Conservation (phyloP, 2,113 vertebrate species). For the Platichthys stellatus region DNA sequence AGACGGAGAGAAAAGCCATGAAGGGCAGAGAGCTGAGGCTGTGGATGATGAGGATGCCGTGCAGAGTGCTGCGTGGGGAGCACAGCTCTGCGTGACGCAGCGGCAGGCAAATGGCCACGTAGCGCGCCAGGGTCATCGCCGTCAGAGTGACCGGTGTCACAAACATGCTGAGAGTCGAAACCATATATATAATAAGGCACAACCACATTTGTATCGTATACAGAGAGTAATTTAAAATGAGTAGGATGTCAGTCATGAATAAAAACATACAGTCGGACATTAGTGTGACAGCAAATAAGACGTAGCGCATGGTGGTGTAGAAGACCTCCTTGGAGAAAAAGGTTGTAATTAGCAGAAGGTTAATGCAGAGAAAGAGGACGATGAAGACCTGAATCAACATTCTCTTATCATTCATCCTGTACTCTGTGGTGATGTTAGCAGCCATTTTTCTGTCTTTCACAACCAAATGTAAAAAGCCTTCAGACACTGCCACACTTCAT, state of each 20-base stretch:
- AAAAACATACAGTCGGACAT: conserved; percentile 55
- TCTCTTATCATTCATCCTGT: background rate
- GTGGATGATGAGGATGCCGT: conserved; percentile 31
- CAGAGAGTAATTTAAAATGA: no score
- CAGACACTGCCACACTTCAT: no score
- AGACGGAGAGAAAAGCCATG: conserved; percentile 9
- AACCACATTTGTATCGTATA: no score
- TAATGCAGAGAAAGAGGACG: conserved; percentile 46
- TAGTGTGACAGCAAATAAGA: conserved; percentile 25
- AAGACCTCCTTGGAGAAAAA: conserved; percentile 15
- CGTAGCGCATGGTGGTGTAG: no score
- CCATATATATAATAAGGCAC: no score
- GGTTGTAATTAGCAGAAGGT: conserved; percentile 40
- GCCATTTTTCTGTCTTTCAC: background rate
- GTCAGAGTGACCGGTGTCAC: no score
- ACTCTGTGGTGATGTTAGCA: background rate
- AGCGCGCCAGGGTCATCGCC: no score
- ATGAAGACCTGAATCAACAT: conserved; percentile 41
- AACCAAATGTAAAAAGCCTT: background rate
- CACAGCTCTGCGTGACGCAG: no score
- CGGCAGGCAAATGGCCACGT: no score
- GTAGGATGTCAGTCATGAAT: background rate
- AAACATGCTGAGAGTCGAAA: no score
- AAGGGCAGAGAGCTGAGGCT: conserved; percentile 33
- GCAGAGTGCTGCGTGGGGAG: no score